Conservation (phyloP, 2,113 vertebrate species). For the Colossoma macropomum region DNA sequence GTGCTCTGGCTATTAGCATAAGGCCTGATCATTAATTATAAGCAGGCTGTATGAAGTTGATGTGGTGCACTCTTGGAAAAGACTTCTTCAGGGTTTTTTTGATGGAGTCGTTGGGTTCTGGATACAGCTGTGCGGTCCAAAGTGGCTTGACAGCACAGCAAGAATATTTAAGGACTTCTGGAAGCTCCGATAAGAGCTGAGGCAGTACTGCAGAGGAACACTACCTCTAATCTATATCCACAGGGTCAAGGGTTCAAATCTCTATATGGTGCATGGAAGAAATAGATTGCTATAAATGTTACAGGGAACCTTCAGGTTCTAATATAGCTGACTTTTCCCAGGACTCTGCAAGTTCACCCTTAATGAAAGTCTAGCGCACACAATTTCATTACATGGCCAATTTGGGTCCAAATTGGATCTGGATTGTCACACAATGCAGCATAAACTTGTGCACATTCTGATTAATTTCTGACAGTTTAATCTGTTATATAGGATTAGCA, state of each 20-base stretch:
- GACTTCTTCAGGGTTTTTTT: neutral
- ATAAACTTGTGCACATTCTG: neutral
- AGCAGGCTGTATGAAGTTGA: neutral
- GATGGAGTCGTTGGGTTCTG: neutral
- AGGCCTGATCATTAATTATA: neutral
- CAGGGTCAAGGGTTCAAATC: neutral
- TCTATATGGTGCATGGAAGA: neutral
- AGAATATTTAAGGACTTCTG: conserved; percentile 1
- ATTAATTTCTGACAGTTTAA: neutral
- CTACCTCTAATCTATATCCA: neutral
- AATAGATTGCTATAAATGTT: conserved; percentile 11
- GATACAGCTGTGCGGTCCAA: neutral
- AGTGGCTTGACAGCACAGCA: neutral
- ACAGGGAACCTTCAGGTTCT: neutral
- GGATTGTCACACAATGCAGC: neutral
- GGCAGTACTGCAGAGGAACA: neutral
- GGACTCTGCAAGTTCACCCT: neutral
- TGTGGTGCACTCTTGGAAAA: neutral
- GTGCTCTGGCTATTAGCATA: neutral
- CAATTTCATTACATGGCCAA: neutral
- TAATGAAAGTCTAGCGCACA: neutral
- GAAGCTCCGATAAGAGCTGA: neutral
- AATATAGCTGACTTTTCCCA: neutral
- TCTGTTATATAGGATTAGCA: no score
- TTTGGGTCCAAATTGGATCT: neutral